phyloP scores from a whole-genome alignment of 2,888 invertebrate species.

The Atherix ibis region DNA sequence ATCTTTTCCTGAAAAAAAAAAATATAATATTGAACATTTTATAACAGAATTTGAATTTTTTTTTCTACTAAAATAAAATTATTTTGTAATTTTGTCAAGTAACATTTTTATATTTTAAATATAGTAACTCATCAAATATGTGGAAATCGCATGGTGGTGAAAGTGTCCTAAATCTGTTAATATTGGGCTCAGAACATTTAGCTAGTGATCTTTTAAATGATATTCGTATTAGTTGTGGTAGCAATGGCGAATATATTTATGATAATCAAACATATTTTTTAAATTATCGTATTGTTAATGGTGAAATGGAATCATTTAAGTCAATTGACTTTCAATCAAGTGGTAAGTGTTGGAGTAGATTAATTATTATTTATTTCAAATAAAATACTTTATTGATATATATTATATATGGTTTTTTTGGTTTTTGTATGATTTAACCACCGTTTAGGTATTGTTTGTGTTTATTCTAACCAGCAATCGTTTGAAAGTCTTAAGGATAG shows the following conservation, averaged over 20 bases:
- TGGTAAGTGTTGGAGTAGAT: constrained; percentile 38
- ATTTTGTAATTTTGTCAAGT: too few relatives aligned
- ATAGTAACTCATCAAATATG: constrained; percentile 18
- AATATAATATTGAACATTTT: too few relatives aligned
- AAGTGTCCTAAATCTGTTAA: constrained; percentile 57
- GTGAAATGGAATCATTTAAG: constrained; percentile 73
- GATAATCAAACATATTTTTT: constrained; percentile 66
- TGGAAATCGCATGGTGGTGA: constrained; percentile 23
- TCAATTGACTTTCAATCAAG: constrained; percentile 80
- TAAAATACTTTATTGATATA: constrained; percentile 5
- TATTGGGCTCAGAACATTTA: constrained; percentile 73
- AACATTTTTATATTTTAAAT: too few relatives aligned
- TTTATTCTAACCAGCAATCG: constrained; percentile 79
- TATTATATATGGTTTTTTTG: constrained; percentile 3
- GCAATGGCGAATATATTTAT: constrained; percentile 65
- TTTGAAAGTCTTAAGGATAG: constrained; percentile 85
- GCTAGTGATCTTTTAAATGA: constrained; percentile 78
- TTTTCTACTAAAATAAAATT: too few relatives aligned
- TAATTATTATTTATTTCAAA: constrained; percentile 1
- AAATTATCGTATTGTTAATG: constrained; percentile 73
- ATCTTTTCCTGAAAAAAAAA: too few relatives aligned
- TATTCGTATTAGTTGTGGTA: constrained; percentile 70
- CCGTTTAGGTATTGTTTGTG: constrained; percentile 57
- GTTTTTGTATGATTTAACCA: too few relatives aligned
- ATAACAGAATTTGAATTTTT: too few relatives aligned